Evolutionary conservation across 1,140 invertebrate species (phyloP).

Genomic region (Lysiphlebus fabarum): DNA sequence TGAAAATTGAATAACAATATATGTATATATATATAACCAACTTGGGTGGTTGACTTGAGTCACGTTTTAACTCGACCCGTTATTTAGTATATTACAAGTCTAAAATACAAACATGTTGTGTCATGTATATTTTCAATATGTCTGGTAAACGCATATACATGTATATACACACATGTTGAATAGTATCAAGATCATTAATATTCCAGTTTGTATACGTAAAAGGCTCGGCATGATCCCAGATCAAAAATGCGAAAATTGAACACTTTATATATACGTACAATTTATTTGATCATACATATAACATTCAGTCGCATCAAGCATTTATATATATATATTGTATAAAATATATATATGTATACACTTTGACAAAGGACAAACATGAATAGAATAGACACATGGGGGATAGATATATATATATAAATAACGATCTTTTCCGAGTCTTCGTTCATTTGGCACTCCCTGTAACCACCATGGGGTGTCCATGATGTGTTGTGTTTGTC

Average conservation of each 20-base stretch:
- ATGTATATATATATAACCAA: too few relatives aligned
- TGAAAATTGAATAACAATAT: too few relatives aligned
- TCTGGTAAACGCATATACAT: too few relatives aligned
- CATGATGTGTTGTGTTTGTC: conserved; percentile 31
- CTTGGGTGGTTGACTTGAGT: too few relatives aligned
- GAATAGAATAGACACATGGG: conserved; percentile 12
- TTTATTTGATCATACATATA: neutral
- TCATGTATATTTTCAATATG: too few relatives aligned
- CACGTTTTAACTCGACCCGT: too few relatives aligned
- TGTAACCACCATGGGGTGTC: conserved; percentile 16
- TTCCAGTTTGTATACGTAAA: neutral
- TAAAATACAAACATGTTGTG: too few relatives aligned
- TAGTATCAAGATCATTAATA: neutral
- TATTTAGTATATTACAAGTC: too few relatives aligned
- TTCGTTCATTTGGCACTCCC: conserved; percentile 14
- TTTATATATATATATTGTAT: conserved; percentile 7
- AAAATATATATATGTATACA: too few relatives aligned
- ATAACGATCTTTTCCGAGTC: conserved; percentile 16
- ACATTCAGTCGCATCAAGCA: neutral
- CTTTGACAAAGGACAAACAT: conserved; percentile 1
- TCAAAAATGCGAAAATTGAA: neutral
- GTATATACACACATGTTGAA: neutral
- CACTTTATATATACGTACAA: too few relatives aligned
- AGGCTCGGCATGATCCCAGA: neutral
- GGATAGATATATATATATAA: conserved; percentile 14